phyloP scores from a whole-genome alignment of 1,140 invertebrate species.

The Drosophila sechellia region DNA sequence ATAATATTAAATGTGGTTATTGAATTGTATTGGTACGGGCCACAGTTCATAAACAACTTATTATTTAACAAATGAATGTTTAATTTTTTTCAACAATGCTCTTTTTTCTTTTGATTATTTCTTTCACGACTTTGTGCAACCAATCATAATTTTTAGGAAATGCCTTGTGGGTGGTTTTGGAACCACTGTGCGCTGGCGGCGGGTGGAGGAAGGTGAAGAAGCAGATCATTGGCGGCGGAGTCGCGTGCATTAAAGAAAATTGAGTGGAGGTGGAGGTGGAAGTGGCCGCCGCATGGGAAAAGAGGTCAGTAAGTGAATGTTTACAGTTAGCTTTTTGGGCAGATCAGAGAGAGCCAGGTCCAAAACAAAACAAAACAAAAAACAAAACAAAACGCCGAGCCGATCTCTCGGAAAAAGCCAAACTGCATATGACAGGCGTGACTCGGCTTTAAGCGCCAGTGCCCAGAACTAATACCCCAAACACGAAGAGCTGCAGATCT shows the following conservation, averaged over 20 bases:
- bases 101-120: neutral
- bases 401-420: conserved; percentile 38
- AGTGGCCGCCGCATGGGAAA: conserved; percentile 43
- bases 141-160: neutral
- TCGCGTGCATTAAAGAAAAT: conserved; percentile 80
- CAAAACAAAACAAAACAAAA: conserved; percentile 5
- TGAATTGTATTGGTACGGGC: too few species aligned
- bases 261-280: conserved; percentile 62
- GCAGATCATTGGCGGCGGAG: conserved; percentile 55
- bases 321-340: conserved; percentile 81
- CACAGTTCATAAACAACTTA: too few species aligned
- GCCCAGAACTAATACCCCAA: conserved; percentile 73
- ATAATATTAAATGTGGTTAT: too few species aligned
- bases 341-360: conserved; percentile 60
- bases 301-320: conserved; percentile 82
- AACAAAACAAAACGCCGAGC: neutral
- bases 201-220: conserved; percentile 28
- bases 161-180: neutral
- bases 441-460: conserved; percentile 57
- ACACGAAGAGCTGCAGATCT: conserved; percentile 41
- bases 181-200: conserved; percentile 23
- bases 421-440: conserved; percentile 76
- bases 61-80: too few species aligned
- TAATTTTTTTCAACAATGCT: too few species aligned
- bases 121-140: neutral